Conservation (phyloP, 2,888 invertebrate species). For the Shargacucullia verbasci region DNA sequence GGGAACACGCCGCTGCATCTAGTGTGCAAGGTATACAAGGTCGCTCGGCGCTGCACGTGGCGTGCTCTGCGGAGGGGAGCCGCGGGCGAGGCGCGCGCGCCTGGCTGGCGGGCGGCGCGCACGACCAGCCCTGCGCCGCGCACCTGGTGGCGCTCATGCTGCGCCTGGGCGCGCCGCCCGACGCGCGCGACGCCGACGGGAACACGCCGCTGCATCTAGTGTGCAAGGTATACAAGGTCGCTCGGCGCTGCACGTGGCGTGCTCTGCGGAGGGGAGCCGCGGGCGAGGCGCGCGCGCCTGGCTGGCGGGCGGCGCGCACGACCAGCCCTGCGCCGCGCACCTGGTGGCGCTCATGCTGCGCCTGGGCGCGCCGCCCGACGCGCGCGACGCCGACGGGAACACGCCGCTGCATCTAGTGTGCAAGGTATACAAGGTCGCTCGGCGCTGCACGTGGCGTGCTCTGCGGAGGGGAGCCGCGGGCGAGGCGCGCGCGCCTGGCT, state of each 20-base stretch:
- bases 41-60: neutral
- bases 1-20: conserved; percentile 97
- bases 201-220: too few species aligned
- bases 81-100: too few species aligned
- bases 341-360: conserved; percentile 92
- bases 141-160: too few species aligned
- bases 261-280: too few species aligned
- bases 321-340: too few species aligned
- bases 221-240: too few species aligned
- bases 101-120: too few species aligned
- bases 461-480: too few species aligned
- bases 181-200: conserved; percentile 83
- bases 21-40: conserved; percentile 90
- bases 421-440: conserved; percentile 82
- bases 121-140: too few species aligned
- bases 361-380: conserved; percentile 95
- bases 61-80: neutral
- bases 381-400: conserved; percentile 94
- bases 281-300: conserved; percentile 65
- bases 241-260: neutral
- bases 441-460: neutral
- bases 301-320: conserved; percentile 92
- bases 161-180: neutral
- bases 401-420: conserved; percentile 96
- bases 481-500: conserved; percentile 74